Evolutionary conservation across 2,888 invertebrate species (phyloP), one percentile per base, ranked within the genome.

Genomic region (Machimus atricapillus): DNA sequence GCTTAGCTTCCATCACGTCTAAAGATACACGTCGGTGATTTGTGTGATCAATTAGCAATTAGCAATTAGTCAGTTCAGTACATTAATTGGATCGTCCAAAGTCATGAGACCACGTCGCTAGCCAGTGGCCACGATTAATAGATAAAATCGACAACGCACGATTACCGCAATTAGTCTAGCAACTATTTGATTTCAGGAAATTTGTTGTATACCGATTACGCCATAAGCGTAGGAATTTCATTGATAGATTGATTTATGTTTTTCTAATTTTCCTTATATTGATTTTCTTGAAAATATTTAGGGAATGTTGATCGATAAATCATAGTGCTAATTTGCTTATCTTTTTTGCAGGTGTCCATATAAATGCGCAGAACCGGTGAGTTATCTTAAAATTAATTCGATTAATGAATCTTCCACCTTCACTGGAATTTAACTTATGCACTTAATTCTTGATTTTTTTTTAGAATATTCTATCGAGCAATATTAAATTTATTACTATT

Each of bases 131-230:
- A 46, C 27, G 79, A 79, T 79, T 79, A 79, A 56, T 52, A 52
- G 79, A 79, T 79, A 79, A 79, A 79, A 79, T 52, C 27, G 79
- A 79, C 79, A 79, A 37, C 52, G 52, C 79, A 52, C 52, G 52
- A 79, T 52, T 56, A 31, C 46, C 46, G 23, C 52, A 52, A 19
- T 79, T 79, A 79, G 52, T 46, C 14, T 27, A 31, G 56, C 34
- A 56, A 79, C 46, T 79, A 79, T 79, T 79, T 46, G 79, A 79
- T 79, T 79, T 79, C 79, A 79, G 79, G 79, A 79, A 79, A 79
- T 52, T 79, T 79, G n/a, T 79, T 19, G 66, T 0, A n/a, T n/a
- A 56, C 23, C 12, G 19, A n/a, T 66, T 66, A 66, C 66, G 66
- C 66, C 27, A 66, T 66, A 66, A 27, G 23, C 66, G 19, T 66